Percentiles rank a stretch among this genome's conserved stretches.
phyloP scores from a whole-genome alignment of 2,797 vertebrate genomes.

The Sparidentex hasta region DNA sequence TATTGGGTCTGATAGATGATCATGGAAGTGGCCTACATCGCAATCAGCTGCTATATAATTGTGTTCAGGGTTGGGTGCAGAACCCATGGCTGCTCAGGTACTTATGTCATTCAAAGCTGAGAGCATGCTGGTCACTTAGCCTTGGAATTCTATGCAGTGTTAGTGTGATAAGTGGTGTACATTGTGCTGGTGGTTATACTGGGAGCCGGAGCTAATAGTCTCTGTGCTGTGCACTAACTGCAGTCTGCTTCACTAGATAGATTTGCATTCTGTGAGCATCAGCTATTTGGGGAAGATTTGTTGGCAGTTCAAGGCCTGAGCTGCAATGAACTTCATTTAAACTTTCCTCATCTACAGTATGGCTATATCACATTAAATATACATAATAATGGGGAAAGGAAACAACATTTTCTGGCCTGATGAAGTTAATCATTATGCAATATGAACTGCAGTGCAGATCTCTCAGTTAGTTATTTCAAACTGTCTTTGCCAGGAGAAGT shows the following conservation, averaged over 20 bases:
- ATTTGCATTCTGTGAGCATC: constrained; percentile 59
- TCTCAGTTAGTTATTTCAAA: not conserved
- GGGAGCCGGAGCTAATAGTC: constrained; percentile 12
- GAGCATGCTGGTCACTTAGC: constrained; percentile 66
- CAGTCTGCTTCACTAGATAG: constrained; percentile 22
- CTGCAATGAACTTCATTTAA: constrained; percentile 16
- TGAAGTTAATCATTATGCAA: not conserved
- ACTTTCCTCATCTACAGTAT: constrained; percentile 24
- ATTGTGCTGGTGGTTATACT: constrained; percentile 9
- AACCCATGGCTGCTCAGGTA: constrained; percentile 71
- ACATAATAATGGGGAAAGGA: not conserved
- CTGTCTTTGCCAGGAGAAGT: not conserved
- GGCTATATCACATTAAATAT: constrained; percentile 20
- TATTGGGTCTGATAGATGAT: constrained; percentile 64
- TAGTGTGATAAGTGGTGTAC: constrained; percentile 35
- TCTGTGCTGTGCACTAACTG: constrained; percentile 24
- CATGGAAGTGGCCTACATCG: constrained; percentile 29
- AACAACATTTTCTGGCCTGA: constrained; percentile 4
- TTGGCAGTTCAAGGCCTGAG: constrained; percentile 50
- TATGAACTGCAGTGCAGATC: not conserved
- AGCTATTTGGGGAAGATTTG: constrained; percentile 47
- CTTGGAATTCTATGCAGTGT: constrained; percentile 61
- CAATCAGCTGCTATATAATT: constrained; percentile 58
- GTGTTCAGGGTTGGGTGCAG: constrained; percentile 69
- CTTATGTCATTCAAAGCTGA: constrained; percentile 70